Conservation (phyloP, 2,113 vertebrate genomes). For the Gadus macrocephalus region DNA sequence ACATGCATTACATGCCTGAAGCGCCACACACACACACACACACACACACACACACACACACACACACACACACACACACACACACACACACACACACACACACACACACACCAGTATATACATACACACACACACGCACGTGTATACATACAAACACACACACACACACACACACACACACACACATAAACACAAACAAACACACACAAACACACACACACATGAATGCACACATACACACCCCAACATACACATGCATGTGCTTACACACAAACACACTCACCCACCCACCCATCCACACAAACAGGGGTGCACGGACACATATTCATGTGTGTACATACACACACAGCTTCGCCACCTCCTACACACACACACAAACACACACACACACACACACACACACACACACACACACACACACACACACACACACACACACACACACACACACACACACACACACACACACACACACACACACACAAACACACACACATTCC, state of each 20-base stretch:
- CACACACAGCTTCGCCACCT: too few species aligned
- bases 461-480: conserved; percentile 21
- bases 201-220: too few species aligned
- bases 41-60: conserved; percentile 4
- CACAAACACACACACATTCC: conserved; percentile 14
- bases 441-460: not conserved
- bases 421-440: not conserved
- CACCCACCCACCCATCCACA: too few species aligned
- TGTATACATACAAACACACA: too few species aligned
- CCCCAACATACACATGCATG: too few species aligned
- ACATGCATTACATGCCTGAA: not conserved
- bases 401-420: conserved; percentile 19
- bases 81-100: conserved; percentile 23
- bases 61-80: conserved; percentile 13
- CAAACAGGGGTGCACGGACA: too few species aligned
- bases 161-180: too few species aligned
- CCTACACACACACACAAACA: not conserved
- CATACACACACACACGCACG: too few species aligned
- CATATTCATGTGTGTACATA: not conserved
- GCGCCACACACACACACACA: not conserved
- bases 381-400: not conserved
- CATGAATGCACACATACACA: too few species aligned
- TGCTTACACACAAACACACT: too few species aligned
- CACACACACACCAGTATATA: too few species aligned
- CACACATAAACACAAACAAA: too few species aligned